phyloP scores from a whole-genome alignment of 23 tunicate species.

The Aplidium turbinatum region DNA sequence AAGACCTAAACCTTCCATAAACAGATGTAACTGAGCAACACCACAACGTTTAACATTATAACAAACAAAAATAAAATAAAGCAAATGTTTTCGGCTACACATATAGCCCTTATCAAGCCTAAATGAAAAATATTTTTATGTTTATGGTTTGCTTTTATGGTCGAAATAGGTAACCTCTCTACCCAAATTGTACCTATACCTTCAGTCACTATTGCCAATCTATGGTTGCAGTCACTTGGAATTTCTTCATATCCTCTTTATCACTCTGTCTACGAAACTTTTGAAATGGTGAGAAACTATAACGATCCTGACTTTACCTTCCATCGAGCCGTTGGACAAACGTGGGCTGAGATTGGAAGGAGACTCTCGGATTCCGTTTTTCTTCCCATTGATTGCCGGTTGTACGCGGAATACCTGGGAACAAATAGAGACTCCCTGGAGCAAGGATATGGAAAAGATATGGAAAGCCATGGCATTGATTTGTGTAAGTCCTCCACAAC shows the following conservation, averaged over 20 bases:
- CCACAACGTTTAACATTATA: no score
- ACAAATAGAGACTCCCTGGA: conserved; percentile 15
- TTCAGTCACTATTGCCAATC: no score
- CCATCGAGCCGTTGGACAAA: conserved; percentile 52
- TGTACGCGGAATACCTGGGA: conserved; percentile 35
- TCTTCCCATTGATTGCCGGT: conserved; percentile 47
- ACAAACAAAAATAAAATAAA: no score
- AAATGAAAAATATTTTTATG: no score
- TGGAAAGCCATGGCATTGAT: conserved; percentile 53
- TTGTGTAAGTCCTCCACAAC: conserved; percentile 31
- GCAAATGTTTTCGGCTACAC: no score
- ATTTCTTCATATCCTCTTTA: conserved; percentile 66
- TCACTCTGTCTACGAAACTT: conserved; percentile 83
- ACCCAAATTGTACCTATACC: no score
- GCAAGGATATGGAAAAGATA: conserved; percentile 5
- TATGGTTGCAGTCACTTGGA: conserved; percentile 36
- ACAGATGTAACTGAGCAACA: no score
- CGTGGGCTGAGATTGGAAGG: conserved; percentile 59
- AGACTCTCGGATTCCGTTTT: conserved; percentile 47
- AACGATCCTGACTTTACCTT: conserved; percentile 58
- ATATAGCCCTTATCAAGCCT: no score
- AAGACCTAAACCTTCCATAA: no score
- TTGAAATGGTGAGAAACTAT: conserved; percentile 37
- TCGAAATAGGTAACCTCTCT: no score
- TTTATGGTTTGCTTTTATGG: no score